These are phyloP conservation scores for Catonia carolina DNA, from an alignment of 2,888 invertebrate species.

Conservation along the genomic window DNA sequence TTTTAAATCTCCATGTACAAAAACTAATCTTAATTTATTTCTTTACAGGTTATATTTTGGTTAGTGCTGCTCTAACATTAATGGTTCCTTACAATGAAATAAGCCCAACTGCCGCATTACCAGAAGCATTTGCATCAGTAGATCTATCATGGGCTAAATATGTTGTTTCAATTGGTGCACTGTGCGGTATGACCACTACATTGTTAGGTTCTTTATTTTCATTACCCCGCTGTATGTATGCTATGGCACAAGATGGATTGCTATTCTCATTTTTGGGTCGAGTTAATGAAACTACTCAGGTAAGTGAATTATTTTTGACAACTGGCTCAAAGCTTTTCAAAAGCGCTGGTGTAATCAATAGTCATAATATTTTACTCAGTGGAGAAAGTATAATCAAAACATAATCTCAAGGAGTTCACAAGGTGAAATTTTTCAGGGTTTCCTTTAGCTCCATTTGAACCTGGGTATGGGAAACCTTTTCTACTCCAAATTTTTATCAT, in stretches of 20 bases:
- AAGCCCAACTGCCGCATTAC: constrained; percentile 68
- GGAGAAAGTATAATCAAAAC: too few species aligned
- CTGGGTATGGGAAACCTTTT: too few species aligned
- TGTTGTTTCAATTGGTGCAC: constrained; percentile 71
- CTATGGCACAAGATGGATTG: constrained; percentile 85
- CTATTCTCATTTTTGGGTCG: constrained; percentile 73
- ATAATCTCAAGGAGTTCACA: too few species aligned
- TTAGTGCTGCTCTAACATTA: constrained; percentile 73
- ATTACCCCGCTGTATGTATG: constrained; percentile 77
- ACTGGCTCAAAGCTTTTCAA: too few species aligned
- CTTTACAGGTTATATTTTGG: constrained; percentile 58
- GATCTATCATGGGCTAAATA: constrained; percentile 80
- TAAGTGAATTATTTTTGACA: constrained; percentile 39
- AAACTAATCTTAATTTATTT: too few species aligned
- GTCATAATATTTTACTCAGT: too few species aligned
- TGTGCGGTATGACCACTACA: constrained; percentile 89
- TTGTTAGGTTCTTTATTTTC: constrained; percentile 80
- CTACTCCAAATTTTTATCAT: constrained; percentile 2
- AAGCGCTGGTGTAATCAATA: too few species aligned
- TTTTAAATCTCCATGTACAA: too few species aligned
- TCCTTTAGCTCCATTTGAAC: too few species aligned
- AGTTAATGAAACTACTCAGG: constrained; percentile 71
- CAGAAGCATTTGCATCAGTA: constrained; percentile 68
- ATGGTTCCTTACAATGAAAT: constrained; percentile 71
- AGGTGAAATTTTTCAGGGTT: too few species aligned